Percentiles rank a stretch among this genome's conserved stretches.
These are phyloP conservation scores for Spea hammondii DNA, from an alignment of 2,797 vertebrate species.

Conservation along the genomic window DNA sequence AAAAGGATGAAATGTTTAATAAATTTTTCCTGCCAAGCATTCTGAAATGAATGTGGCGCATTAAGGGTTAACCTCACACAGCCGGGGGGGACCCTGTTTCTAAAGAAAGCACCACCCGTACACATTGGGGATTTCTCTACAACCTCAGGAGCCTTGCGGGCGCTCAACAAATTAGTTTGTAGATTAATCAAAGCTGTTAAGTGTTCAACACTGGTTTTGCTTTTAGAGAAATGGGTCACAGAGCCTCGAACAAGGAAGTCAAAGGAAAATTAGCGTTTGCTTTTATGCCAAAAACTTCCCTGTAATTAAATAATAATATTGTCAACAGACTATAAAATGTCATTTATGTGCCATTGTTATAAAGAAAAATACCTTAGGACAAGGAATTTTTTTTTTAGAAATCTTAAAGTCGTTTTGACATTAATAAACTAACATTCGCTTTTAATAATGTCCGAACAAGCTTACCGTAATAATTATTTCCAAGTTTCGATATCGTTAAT, in stretches of 20 bases:
- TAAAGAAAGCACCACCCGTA: slow-evolving; percentile 20
- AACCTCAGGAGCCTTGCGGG: slow-evolving; percentile 41
- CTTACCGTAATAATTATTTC: not conserved
- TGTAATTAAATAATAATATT: too few relatives aligned
- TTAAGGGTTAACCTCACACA: slow-evolving; percentile 37
- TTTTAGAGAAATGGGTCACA: slow-evolving; percentile 35
- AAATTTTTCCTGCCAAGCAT: slow-evolving; percentile 84
- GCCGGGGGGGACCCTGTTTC: slow-evolving; percentile 32
- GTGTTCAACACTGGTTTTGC: slow-evolving; percentile 34
- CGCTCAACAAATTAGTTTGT: slow-evolving; percentile 46
- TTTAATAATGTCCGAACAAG: not conserved
- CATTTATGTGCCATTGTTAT: too few relatives aligned
- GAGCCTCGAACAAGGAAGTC: slow-evolving; percentile 1
- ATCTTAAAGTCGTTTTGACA: too few relatives aligned
- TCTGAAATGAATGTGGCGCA: slow-evolving; percentile 64
- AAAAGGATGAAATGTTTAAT: slow-evolving; percentile 94
- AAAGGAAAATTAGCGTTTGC: not conserved
- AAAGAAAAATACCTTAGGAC: too few relatives aligned
- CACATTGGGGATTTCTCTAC: slow-evolving; percentile 38
- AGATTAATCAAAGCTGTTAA: slow-evolving; percentile 48
- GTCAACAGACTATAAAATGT: too few relatives aligned
- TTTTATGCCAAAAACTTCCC: too few relatives aligned
- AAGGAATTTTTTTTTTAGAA: too few relatives aligned
- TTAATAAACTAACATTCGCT: too few relatives aligned
- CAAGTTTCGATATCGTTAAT: slow-evolving; percentile 44